Evolutionary conservation across 2,888 invertebrate species (phyloP).

Genomic region (Drosophila conformis): DNA sequence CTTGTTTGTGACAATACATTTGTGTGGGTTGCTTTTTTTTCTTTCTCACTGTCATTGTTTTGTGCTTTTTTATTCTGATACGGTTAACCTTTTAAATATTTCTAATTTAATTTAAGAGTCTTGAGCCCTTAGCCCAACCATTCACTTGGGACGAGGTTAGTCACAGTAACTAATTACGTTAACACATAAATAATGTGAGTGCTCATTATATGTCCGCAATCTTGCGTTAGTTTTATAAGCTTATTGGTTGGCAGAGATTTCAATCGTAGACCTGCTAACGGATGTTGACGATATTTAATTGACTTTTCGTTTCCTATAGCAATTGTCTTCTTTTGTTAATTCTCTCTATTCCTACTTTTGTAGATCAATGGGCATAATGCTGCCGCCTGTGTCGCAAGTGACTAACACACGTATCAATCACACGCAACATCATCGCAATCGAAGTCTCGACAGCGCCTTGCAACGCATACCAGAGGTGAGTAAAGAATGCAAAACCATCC

Average conservation of each 20-base stretch:
- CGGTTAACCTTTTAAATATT: conserved; percentile 35
- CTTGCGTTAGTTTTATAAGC: background rate
- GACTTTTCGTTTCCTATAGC: conserved; percentile 41
- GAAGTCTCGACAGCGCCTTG: conserved; percentile 94
- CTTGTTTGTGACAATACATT: conserved; percentile 13
- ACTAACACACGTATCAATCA: conserved; percentile 85
- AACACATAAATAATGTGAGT: conserved; percentile 22
- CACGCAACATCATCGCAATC: conserved; percentile 93
- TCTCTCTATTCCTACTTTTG: conserved; percentile 36
- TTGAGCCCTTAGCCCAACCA: conserved; percentile 1
- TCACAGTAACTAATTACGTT: conserved; percentile 36
- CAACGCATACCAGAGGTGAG: conserved; percentile 93
- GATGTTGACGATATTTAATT: conserved; percentile 46
- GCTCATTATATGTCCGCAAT: conserved; percentile 8
- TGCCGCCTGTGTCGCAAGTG: conserved; percentile 85
- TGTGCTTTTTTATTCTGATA: conserved; percentile 26
- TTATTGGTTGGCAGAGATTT: conserved; percentile 18
- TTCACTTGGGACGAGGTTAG: conserved; percentile 11
- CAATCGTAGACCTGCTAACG: conserved; percentile 14
- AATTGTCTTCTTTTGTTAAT: conserved; percentile 15
- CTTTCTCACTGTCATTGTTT: conserved; percentile 44
- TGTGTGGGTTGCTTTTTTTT: conserved; percentile 34
- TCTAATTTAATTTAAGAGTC: conserved; percentile 57
- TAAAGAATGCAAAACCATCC: conserved; percentile 1
- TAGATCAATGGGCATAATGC: conserved; percentile 85